phyloP scores from a whole-genome alignment of 92 coral and sea anemone species.

The Epizoanthus illoricatus region DNA sequence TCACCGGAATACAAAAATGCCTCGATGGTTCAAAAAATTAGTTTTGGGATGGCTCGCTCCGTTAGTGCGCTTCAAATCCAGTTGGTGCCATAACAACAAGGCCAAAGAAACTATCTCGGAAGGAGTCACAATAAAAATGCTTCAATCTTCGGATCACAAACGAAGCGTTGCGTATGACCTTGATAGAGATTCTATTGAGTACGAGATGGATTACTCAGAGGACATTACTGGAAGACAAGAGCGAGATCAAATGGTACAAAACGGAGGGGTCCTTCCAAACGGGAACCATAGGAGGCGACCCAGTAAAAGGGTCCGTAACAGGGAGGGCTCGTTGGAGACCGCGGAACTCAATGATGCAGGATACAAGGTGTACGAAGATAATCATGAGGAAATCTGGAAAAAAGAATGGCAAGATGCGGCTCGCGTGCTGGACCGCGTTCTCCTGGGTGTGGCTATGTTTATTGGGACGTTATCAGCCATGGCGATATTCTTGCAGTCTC shows the following conservation, averaged over 20 bases:
- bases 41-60: constrained; percentile 87
- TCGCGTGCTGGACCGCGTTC: constrained; percentile 75
- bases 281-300: constrained; percentile 63
- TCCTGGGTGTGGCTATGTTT: constrained; percentile 74
- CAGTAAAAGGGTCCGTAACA: constrained; percentile 61
- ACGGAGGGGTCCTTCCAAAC: constrained; percentile 70
- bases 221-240: constrained; percentile 60
- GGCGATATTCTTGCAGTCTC: constrained; percentile 85
- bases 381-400: constrained; percentile 66
- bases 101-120: constrained; percentile 49
- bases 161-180: constrained; percentile 71
- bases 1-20: constrained; percentile 88
- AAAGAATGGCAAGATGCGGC: constrained; percentile 95
- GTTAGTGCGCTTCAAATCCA: constrained; percentile 68
- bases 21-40: constrained; percentile 74
- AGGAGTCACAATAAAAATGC: constrained; percentile 64
- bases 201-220: constrained; percentile 79
- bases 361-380: constrained; percentile 41
- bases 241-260: constrained; percentile 68
- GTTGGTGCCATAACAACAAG: constrained; percentile 37
- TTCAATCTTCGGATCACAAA: constrained; percentile 61
- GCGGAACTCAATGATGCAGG: constrained; percentile 46
- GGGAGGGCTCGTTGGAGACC: constrained; percentile 51
- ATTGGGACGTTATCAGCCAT: constrained; percentile 82
- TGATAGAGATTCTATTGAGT: constrained; percentile 82